These are phyloP conservation scores for Ennomos fuscantarius DNA, from an alignment of 2,888 invertebrate genomes.

Conservation along the genomic window DNA sequence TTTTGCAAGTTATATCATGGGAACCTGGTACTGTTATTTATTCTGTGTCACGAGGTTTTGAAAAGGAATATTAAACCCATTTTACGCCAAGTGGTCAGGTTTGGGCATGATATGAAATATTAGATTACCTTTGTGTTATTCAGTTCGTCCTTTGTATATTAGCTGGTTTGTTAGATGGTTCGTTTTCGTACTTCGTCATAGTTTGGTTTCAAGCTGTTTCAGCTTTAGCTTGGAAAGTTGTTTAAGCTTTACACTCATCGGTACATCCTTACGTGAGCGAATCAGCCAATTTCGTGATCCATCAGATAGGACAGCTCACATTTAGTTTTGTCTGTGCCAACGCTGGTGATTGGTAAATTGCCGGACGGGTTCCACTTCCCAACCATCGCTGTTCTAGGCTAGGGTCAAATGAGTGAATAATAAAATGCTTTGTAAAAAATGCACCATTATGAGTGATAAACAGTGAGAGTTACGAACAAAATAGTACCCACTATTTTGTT, in stretches of 20 bases:
- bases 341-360: constrained; percentile 74
- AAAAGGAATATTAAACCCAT: constrained; percentile 4
- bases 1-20: not conserved
- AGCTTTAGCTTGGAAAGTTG: too few relatives aligned
- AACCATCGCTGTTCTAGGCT: constrained; percentile 35
- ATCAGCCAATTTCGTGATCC: constrained; percentile 47
- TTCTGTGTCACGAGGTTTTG: not conserved
- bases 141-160: not conserved
- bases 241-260: not conserved
- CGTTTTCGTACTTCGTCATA: too few relatives aligned
- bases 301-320: constrained; percentile 55
- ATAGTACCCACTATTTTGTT: too few relatives aligned
- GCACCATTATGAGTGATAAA: too few relatives aligned
- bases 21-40: too few relatives aligned
- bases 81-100: not conserved
- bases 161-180: too few relatives aligned
- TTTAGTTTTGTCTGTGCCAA: constrained; percentile 40
- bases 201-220: too few relatives aligned
- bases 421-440: not conserved
- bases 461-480: too few relatives aligned
- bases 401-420: constrained; percentile 29
- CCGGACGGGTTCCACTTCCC: constrained; percentile 74
- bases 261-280: constrained; percentile 19
- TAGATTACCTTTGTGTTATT: constrained; percentile 7
- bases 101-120: constrained; percentile 1